Percentiles rank a stretch among this genome's conserved stretches.
phyloP scores from a whole-genome alignment of 2,888 invertebrate species.

The Trachelus stipa region DNA sequence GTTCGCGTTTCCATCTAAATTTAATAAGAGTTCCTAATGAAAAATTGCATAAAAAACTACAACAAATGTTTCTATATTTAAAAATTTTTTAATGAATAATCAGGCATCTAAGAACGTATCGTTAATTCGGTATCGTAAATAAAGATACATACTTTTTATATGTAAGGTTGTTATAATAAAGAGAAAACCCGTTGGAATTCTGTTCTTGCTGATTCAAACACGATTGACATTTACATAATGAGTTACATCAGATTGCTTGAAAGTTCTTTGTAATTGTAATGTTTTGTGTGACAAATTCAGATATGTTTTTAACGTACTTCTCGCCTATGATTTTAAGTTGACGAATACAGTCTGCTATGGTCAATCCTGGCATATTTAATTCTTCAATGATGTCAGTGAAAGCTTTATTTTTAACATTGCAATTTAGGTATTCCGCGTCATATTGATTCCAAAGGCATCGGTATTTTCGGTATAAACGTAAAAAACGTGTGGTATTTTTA shows the following conservation, averaged over 20 bases:
- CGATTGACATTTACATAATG: background rate
- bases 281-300: background rate
- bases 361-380: constrained; percentile 36
- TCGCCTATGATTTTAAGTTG: constrained; percentile 44
- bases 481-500: constrained; percentile 35
- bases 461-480: constrained; percentile 43
- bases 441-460: constrained; percentile 53
- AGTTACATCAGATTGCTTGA: background rate
- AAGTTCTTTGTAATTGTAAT: background rate
- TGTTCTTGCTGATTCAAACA: background rate
- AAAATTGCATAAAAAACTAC: background rate
- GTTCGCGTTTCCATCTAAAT: background rate
- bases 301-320: constrained; percentile 34
- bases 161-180: background rate
- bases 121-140: background rate
- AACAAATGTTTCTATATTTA: background rate
- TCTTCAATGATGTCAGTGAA: constrained; percentile 37
- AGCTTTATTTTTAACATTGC: constrained; percentile 38
- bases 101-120: background rate
- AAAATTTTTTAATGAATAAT: background rate
- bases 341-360: constrained; percentile 40
- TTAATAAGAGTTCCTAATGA: background rate
- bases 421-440: constrained; percentile 39
- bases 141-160: background rate
- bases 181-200: background rate